phyloP scores from a whole-genome alignment of 2,888 invertebrate species.

The Acanthopleura granulata region DNA sequence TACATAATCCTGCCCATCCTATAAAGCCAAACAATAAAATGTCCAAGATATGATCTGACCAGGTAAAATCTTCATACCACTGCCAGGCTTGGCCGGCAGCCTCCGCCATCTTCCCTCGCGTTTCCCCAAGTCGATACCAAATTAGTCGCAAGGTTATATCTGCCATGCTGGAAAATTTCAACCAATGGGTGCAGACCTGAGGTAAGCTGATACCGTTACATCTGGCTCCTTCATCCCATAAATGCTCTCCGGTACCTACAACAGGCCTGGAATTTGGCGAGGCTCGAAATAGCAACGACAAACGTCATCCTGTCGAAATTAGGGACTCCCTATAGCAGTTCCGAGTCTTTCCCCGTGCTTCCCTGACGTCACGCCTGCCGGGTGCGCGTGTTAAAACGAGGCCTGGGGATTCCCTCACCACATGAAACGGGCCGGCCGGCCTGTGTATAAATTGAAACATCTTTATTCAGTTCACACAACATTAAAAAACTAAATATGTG shows the following conservation, averaged over 20 bases:
- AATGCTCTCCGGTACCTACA: neutral
- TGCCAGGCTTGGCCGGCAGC: conserved; percentile 49
- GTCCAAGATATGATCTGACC: conserved; percentile 65
- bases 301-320: neutral
- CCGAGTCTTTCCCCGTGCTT: too few species aligned
- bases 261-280: conserved; percentile 1
- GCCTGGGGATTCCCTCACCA: too few species aligned
- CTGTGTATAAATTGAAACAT: too few species aligned
- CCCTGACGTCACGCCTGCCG: too few species aligned
- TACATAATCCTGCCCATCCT: conserved; percentile 55
- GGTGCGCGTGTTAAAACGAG: too few species aligned
- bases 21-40: conserved; percentile 65
- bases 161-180: conserved; percentile 49
- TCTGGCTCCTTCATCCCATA: conserved; percentile 7
- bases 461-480: too few species aligned
- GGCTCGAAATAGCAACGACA: neutral
- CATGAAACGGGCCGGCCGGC: too few species aligned
- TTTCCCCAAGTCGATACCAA: conserved; percentile 67
- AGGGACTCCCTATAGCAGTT: too few species aligned
- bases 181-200: conserved; percentile 8
- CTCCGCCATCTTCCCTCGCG: conserved; percentile 63
- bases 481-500: too few species aligned
- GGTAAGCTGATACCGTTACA: neutral
- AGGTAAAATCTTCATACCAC: conserved; percentile 59
- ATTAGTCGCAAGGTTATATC: conserved; percentile 66